Conservation (phyloP, 2,888 invertebrate species). For the Folsomia candida region DNA sequence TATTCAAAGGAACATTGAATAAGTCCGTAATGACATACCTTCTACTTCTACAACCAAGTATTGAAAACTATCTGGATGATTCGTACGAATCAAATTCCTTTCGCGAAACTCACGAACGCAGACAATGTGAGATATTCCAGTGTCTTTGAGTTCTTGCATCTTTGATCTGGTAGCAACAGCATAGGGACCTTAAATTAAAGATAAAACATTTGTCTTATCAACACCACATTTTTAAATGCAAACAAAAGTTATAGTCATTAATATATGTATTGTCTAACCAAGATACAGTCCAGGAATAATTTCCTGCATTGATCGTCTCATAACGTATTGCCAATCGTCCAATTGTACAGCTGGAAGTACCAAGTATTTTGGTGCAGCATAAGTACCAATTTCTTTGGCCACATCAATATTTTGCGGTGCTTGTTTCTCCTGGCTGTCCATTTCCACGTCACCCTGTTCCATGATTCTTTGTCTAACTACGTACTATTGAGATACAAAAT, state of each 20-base stretch:
- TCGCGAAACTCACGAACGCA: constrained; percentile 66
- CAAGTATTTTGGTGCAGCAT: constrained; percentile 34
- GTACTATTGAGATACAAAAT: no score
- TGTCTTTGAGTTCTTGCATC: constrained; percentile 36
- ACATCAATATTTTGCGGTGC: no score
- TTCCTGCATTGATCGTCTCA: constrained; percentile 61
- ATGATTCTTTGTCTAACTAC: no score
- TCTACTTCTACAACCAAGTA: constrained; percentile 55
- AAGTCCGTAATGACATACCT: no score
- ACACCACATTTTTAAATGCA: neutral
- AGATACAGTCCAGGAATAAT: constrained; percentile 67
- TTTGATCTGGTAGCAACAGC: constrained; percentile 45
- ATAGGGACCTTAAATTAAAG: constrained; percentile 40
- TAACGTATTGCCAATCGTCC: constrained; percentile 54
- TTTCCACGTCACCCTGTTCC: no score
- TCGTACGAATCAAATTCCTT: constrained; percentile 64
- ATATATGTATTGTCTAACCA: constrained; percentile 13
- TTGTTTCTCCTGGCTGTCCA: no score
- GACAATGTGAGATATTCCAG: constrained; percentile 66
- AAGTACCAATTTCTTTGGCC: no score
- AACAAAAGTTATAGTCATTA: neutral
- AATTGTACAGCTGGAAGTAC: constrained; percentile 30
- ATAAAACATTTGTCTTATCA: no score
- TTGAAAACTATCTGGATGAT: constrained; percentile 64
- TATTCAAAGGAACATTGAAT: no score